A percentile compares a stretch with the other conserved stretches of the same genome.
phyloP scores from a whole-genome alignment of 2,797 vertebrate species.

The Distichodus sexfasciatus region DNA sequence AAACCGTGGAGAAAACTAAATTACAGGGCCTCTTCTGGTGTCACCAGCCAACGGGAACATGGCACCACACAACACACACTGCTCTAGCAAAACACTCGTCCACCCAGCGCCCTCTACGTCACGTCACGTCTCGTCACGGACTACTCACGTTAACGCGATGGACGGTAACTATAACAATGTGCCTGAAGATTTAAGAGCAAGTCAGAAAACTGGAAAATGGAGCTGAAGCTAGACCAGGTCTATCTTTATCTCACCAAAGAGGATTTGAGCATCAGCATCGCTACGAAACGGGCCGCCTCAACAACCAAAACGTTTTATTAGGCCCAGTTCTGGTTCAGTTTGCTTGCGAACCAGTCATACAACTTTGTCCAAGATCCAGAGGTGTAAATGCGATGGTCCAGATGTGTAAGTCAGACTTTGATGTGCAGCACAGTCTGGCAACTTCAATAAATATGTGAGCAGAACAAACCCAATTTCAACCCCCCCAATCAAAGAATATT shows the following conservation, averaged over 20 bases:
- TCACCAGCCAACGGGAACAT: constrained; percentile 20
- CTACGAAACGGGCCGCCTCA: no score
- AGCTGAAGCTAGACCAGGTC: constrained; percentile 4
- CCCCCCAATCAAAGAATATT: neutral
- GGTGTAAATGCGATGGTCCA: no score
- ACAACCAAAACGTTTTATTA: no score
- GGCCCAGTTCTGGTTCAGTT: no score
- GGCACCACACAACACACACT: constrained; percentile 1
- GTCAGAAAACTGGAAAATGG: neutral
- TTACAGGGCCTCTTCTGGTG: constrained; percentile 31
- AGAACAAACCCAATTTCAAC: neutral
- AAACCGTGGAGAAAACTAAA: constrained; percentile 36
- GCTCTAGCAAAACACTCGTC: constrained; percentile 12
- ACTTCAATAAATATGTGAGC: constrained; percentile 38
- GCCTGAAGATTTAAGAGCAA: neutral
- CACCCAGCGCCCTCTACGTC: constrained; percentile 3
- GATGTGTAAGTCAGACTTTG: neutral
- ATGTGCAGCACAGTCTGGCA: neutral
- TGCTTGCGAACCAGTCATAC: no score
- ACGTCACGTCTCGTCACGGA: constrained; percentile 32
- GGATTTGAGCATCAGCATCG: no score
- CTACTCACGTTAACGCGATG: constrained; percentile 25
- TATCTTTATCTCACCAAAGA: no score
- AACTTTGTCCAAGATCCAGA: neutral
- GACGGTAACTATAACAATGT: constrained; percentile 1